Evolutionary conservation across 2,113 vertebrate species (phyloP), one percentile per base, ranked within the genome.

Genomic region (Furnarius figulus): DNA sequence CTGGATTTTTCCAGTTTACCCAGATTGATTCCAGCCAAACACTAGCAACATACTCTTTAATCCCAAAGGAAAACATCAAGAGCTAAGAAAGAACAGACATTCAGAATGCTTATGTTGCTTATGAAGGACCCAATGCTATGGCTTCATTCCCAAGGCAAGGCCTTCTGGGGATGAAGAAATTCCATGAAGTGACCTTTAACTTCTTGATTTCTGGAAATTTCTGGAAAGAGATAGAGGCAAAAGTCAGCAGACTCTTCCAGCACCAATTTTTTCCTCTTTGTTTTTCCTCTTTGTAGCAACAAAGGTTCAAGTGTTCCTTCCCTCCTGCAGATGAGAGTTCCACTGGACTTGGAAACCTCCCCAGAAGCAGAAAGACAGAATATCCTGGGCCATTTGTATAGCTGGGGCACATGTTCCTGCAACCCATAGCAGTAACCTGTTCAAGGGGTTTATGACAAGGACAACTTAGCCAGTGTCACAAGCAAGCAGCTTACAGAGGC

Each of bases 21-120:
- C 52, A 70, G 33, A 92, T 65, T 75, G 90, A 90, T 82, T 63
- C 21, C 55, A 75, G 52, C 17, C 49, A 92, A 63, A 89, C 53
- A 68, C 19, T 58, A 78, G 44, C n/a, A 85, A 79, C 6, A 65
- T 47, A 12, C 10, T 72, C 8, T 77, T 78, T 42, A 89, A 65
- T 87, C 73, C 92, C 61, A 76, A 89, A 87, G 73, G 52, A 72
- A 93, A 92, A 53, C 31, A 61, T 30, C 22, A 87, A 65, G 47
- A 80, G 31, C 71, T 63, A 91, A 74, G 52, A 61, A 37, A 56
- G 47, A 82, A 68, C 52, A 72, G 61, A 78, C 31, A 2, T 91
- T 68, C 61, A 78, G 56, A 75, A 77, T 8, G n/a, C 65, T 85
- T 55, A 87, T 4, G 3, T 24, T 87, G 47, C 11, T 78, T n/a